phyloP scores from a whole-genome alignment of 2,888 invertebrate genomes.

The Pseudococcus longispinus region DNA sequence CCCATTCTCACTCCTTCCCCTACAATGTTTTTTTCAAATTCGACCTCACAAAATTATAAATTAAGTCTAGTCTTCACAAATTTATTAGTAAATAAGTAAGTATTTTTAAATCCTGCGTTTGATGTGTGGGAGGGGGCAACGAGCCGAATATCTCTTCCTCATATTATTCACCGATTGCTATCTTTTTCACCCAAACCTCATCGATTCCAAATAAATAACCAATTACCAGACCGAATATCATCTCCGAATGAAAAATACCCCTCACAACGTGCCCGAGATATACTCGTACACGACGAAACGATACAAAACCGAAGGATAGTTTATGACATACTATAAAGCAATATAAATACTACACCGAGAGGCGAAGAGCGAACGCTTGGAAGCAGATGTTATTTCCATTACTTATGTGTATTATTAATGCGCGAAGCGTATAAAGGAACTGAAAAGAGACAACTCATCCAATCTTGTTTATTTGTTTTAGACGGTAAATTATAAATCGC shows the following conservation, averaged over 20 bases:
- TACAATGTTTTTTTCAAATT: too few species aligned
- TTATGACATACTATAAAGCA: slow-evolving; percentile 29
- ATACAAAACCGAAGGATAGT: slow-evolving; percentile 4
- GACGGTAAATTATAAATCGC: slow-evolving; percentile 50
- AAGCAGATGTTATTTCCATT: slow-evolving; percentile 35
- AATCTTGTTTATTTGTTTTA: slow-evolving; percentile 52
- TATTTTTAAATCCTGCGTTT: too few species aligned
- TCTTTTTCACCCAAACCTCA: too few species aligned
- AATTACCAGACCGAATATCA: not conserved
- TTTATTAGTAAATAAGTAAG: too few species aligned
- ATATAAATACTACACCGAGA: not conserved
- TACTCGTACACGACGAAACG: not conserved
- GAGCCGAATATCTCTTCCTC: too few species aligned
- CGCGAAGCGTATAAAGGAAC: slow-evolving; percentile 8
- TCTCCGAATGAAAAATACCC: not conserved
- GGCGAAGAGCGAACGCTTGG: not conserved
- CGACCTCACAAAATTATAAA: too few species aligned
- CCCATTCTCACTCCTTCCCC: too few species aligned
- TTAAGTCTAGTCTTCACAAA: too few species aligned
- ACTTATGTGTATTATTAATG: slow-evolving; percentile 24
- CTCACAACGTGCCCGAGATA: not conserved
- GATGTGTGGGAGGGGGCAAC: too few species aligned
- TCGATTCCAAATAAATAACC: too few species aligned
- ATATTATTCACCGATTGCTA: too few species aligned
- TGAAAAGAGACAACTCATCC: slow-evolving; percentile 35